Evolutionary conservation across 2,888 invertebrate genomes (phyloP), one percentile per base, ranked within the genome.

Genomic region (Pecten maximus): DNA sequence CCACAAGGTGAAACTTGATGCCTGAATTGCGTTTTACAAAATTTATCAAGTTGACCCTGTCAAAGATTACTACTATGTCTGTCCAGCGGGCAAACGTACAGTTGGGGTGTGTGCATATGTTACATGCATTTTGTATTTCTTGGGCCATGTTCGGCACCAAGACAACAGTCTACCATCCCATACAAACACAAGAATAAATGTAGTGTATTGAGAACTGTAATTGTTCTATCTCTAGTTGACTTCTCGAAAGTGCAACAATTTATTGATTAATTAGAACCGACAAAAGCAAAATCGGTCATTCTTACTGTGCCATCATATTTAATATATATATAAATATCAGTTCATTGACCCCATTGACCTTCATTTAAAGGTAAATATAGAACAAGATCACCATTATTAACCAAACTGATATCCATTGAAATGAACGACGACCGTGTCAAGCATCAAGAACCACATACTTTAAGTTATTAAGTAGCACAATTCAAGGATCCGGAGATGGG

Each of bases 11-110:
- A 19, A 19, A 19, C 50, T 19, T 50, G 50, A 50, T 50, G 50
- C 19, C 90, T 28, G 90, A 88, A 90, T 90, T 40, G 88, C 50
- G 88, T 90, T 40, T 60, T 35, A 88, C 19, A 60, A 28, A 23
- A 40, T 2, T 54, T 48, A 89, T 19, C 19, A 44, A 48, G 28
- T 44, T 48, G 88, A n/a, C 50, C 35, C 88, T 35, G 88, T 88
- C 8, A 88, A 54, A 54, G 88, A 88, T 39, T 39, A 54, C 88
- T 88, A 54, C 60, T 88, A 39, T 39, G 88, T 88, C 60, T 54
- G 88, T 54, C 88, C 35, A 60, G 60, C 39, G 54, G 88, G 39
- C n/a, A 88, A 88, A 40, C 40, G 88, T 44, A 19, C 88, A 23
- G 48, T 87, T 39, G 35, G 88, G 39, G 54, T 88, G 60, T 88